Evolutionary conservation across 2,797 vertebrate genomes (phyloP).

Genomic region (Choloepus didactylus): DNA sequence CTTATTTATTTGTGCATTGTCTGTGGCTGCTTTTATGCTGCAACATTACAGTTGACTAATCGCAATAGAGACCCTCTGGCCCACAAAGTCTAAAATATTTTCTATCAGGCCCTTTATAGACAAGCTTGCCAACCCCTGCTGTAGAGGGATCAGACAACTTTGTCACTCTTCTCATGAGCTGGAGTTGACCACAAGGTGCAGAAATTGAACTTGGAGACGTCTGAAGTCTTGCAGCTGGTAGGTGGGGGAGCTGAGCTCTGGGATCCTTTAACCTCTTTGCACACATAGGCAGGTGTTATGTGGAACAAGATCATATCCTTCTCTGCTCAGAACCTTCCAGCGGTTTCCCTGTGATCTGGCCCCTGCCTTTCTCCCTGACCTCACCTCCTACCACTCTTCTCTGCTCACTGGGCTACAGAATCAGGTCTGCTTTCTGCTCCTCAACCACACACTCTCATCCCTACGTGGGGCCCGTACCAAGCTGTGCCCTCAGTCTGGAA

Average conservation of each 20-base stretch:
- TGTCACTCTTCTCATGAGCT: background rate
- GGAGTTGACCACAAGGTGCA: background rate
- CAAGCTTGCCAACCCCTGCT: background rate
- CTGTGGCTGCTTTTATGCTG: background rate
- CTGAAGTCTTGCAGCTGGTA: background rate
- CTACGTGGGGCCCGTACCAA: background rate
- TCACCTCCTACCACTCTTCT: background rate
- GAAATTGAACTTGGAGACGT: background rate
- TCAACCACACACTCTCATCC: accelerated
- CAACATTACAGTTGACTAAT: background rate
- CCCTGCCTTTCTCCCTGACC: background rate
- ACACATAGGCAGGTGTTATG: background rate
- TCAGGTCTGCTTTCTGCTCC: background rate
- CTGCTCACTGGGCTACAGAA: background rate
- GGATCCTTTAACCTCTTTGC: background rate
- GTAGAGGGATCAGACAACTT: background rate
- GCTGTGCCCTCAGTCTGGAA: background rate
- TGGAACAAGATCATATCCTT: background rate
- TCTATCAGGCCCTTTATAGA: background rate
- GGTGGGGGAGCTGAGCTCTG: background rate
- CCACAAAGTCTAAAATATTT: background rate
- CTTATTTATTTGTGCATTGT: background rate
- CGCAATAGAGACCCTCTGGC: background rate
- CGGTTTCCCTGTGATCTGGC: background rate
- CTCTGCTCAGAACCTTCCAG: background rate